A percentile compares a stretch with the other conserved stretches of the same genome.
Evolutionary conservation across 1,140 invertebrate genomes (phyloP).

Genomic region (Myzus persicae): DNA sequence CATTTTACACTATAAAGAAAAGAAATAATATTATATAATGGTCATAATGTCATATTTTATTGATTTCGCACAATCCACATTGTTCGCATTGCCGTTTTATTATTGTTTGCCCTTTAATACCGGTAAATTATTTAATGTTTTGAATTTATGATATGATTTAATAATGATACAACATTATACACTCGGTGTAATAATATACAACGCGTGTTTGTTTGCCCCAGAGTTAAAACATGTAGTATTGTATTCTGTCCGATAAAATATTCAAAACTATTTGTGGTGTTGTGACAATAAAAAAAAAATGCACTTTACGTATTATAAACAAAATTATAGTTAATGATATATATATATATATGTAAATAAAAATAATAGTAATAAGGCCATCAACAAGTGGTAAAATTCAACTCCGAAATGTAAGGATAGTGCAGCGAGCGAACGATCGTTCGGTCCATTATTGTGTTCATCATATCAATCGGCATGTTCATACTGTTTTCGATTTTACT

Average conservation of each 20-base stretch:
- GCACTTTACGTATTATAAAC: not conserved
- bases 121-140: conserved; percentile 25
- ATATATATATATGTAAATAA: not conserved
- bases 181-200: not conserved
- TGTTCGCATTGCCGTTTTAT: not conserved
- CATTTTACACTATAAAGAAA: not conserved
- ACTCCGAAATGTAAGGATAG: not conserved
- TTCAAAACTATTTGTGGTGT: conserved; percentile 19
- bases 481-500: not conserved
- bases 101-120: not conserved
- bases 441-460: not conserved
- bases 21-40: not conserved
- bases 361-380: not conserved
- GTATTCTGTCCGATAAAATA: conserved; percentile 33
- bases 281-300: conserved; percentile 1
- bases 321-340: conserved; percentile 12
- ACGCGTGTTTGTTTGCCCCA: conserved; percentile 17
- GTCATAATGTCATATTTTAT: not conserved
- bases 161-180: not conserved
- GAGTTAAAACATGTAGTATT: conserved; percentile 23
- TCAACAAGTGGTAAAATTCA: conserved; percentile 20
- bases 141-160: not conserved
- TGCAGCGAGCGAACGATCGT: not conserved
- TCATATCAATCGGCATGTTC: not conserved
- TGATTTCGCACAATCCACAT: not conserved